Evolutionary conservation across 2,888 invertebrate genomes (phyloP).

Genomic region (Drosophila picticornis): DNA sequence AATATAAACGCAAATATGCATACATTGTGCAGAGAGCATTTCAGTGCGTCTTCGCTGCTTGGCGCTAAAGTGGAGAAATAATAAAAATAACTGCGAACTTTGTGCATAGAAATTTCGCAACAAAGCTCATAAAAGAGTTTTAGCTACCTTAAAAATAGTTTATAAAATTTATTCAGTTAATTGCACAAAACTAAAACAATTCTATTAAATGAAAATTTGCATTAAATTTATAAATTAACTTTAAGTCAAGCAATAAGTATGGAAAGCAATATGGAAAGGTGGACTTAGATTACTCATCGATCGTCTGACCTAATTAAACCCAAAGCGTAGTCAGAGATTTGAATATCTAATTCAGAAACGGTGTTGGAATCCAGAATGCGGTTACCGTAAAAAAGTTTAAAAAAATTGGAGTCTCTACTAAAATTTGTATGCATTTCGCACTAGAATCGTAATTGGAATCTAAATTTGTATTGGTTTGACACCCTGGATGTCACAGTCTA

Average conservation of each 20-base stretch:
- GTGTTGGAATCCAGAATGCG: background rate
- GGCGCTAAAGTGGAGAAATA: constrained; percentile 18
- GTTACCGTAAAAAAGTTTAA: background rate
- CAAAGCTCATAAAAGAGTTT: background rate
- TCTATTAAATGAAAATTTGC: background rate
- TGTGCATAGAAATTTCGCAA: background rate
- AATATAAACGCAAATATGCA: constrained; percentile 63
- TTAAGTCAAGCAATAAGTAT: background rate
- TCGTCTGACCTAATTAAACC: background rate
- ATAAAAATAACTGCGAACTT: background rate
- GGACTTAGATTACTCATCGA: background rate
- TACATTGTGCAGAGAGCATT: constrained; percentile 54
- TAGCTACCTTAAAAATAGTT: background rate
- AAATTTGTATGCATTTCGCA: background rate
- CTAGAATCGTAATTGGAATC: background rate
- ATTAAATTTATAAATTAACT: background rate
- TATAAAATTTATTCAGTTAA: background rate
- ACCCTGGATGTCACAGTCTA: background rate
- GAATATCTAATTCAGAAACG: background rate
- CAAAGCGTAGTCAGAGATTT: background rate
- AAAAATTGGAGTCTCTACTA: background rate
- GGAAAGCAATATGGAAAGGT: background rate
- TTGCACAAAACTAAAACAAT: background rate
- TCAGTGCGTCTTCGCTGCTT: constrained; percentile 47
- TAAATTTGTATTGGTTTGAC: background rate